phyloP scores from a whole-genome alignment of 2,797 vertebrate genomes.

The Dendrocincla fuliginosa region DNA sequence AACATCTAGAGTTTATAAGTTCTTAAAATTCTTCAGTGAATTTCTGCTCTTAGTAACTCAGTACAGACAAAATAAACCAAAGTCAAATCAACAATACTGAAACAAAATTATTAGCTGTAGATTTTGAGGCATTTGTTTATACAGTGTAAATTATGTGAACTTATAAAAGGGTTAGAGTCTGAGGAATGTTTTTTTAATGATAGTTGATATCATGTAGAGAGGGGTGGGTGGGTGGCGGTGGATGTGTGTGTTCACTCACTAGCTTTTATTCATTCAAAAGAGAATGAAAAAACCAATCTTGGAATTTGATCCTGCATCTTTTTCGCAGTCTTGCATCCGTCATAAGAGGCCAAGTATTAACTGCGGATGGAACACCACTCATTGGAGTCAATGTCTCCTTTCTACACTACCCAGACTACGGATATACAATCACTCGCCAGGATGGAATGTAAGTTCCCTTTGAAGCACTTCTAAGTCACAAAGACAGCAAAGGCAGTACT shows the following conservation, averaged over 20 bases:
- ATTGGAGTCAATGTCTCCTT: constrained; percentile 98
- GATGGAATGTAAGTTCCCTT: constrained; percentile 92
- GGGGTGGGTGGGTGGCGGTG: not conserved
- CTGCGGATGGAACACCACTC: constrained; percentile 94
- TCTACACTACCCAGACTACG: constrained; percentile 91
- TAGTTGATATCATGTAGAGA: not conserved
- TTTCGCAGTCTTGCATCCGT: constrained; percentile 90
- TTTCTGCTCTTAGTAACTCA: constrained; percentile 62
- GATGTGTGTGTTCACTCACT: not conserved
- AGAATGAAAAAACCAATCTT: constrained; percentile 14
- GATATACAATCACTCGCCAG: constrained; percentile 93
- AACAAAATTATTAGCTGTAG: constrained; percentile 31
- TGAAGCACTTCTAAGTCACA: not conserved
- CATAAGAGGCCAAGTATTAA: constrained; percentile 96
- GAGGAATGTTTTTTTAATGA: constrained; percentile 36
- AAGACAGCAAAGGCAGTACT: not conserved
- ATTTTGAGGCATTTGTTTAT: constrained; percentile 34
- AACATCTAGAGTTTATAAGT: constrained; percentile 36
- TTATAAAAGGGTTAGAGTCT: constrained; percentile 35
- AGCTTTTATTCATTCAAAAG: constrained; percentile 36
- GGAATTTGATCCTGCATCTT: constrained; percentile 48
- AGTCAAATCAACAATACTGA: constrained; percentile 53
- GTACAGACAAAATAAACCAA: constrained; percentile 32
- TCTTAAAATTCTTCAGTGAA: constrained; percentile 66
- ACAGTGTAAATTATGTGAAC: constrained; percentile 34